Percentiles rank a stretch among this genome's conserved stretches.
Evolutionary conservation across 2,888 invertebrate species (phyloP).

Genomic region (Rotaria socialis): DNA sequence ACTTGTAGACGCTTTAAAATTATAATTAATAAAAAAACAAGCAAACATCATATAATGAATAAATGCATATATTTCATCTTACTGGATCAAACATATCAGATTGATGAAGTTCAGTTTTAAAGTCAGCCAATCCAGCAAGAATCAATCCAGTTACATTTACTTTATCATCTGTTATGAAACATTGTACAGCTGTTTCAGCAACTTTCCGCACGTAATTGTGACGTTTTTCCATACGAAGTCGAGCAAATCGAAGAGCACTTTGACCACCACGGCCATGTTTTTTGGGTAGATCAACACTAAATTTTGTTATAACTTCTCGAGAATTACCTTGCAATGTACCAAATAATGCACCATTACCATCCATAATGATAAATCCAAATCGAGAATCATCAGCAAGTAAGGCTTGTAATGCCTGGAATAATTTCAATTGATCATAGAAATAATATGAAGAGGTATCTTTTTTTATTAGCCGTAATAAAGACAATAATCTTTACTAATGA

Average conservation of each 20-base stretch:
- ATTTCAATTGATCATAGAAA: no score
- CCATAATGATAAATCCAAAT: constrained; percentile 99
- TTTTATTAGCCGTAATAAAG: no score
- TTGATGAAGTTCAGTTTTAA: constrained; percentile 46
- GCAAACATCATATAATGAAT: no score
- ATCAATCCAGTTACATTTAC: constrained; percentile 47
- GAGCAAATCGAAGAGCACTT: constrained; percentile 47
- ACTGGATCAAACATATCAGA: constrained; percentile 47
- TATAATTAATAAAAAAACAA: background rate
- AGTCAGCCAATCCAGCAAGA: constrained; percentile 47
- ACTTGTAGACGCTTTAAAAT: background rate
- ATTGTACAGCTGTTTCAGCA: constrained; percentile 45
- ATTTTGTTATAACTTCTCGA: constrained; percentile 85
- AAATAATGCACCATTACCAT: constrained; percentile 97
- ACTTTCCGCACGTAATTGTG: constrained; percentile 47
- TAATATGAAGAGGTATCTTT: no score
- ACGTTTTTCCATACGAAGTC: constrained; percentile 46
- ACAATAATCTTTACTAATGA: no score
- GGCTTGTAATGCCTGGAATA: constrained; percentile 68
- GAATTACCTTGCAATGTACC: constrained; percentile 94
- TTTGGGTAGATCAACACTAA: constrained; percentile 95
- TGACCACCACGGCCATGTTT: constrained; percentile 73
- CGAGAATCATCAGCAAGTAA: constrained; percentile 95
- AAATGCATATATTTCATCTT: constrained; percentile 58
- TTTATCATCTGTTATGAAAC: constrained; percentile 47